Percentiles rank a stretch among this genome's conserved stretches.
Evolutionary conservation across 2,113 vertebrate genomes (phyloP).

Genomic region (Elanoides forficatus): DNA sequence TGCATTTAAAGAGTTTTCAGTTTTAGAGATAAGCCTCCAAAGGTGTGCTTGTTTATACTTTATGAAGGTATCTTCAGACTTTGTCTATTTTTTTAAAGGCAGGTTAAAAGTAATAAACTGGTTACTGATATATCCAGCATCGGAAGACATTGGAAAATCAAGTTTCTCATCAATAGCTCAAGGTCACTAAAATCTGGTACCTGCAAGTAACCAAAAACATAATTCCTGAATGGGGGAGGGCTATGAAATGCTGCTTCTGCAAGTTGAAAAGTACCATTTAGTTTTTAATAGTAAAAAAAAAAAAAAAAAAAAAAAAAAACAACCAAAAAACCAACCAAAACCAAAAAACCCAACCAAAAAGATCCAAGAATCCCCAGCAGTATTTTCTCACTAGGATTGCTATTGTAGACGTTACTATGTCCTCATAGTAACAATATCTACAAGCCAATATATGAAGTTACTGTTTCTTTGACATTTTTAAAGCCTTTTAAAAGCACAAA

Average conservation of each 20-base stretch:
- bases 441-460: background rate
- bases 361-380: background rate
- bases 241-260: background rate
- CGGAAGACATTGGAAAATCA: background rate
- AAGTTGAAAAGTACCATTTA: background rate
- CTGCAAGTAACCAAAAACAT: background rate
- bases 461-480: background rate
- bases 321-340: no score
- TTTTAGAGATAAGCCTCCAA: background rate
- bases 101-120: background rate
- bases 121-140: background rate
- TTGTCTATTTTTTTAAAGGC: background rate
- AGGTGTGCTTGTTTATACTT: background rate
- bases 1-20: background rate
- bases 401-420: background rate
- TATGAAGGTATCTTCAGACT: background rate
- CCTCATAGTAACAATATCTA: background rate
- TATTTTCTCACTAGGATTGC: background rate
- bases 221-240: background rate
- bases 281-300: background rate
- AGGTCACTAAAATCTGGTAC: background rate
- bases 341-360: background rate
- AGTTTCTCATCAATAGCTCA: background rate
- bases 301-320: background rate
- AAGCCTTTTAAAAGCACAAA: background rate